These are phyloP conservation scores for Drosophila paulistorum DNA, from an alignment of 1,140 invertebrate species.

Conservation along the genomic window DNA sequence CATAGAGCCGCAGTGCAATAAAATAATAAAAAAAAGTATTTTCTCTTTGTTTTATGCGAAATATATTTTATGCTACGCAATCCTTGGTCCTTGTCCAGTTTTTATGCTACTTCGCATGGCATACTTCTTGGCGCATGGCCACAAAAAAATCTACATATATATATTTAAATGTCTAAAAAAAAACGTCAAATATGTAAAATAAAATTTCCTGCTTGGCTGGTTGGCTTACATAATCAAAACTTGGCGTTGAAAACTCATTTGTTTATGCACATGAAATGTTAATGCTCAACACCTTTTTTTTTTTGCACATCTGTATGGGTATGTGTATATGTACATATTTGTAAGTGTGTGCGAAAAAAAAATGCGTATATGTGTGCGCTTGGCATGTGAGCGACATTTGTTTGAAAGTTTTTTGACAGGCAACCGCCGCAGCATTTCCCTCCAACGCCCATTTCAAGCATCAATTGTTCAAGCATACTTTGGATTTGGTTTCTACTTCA, in stretches of 20 bases:
- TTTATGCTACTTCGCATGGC: conserved; percentile 27
- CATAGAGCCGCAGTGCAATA: conserved; percentile 26
- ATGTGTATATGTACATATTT: conserved; percentile 26
- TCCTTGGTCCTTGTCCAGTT: conserved; percentile 11
- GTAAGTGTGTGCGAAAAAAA: conserved; percentile 18
- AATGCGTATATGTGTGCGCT: conserved; percentile 40
- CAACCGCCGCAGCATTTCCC: conserved; percentile 30
- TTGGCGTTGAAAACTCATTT: conserved; percentile 71
- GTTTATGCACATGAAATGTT: conserved; percentile 76
- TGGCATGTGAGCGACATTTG: conserved; percentile 79
- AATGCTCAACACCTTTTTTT: conserved; percentile 70
- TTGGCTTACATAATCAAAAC: conserved; percentile 70
- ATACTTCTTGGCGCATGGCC: conserved; percentile 22
- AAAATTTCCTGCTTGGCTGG: conserved; percentile 39
- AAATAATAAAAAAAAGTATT: conserved; percentile 32
- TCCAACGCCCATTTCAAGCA: conserved; percentile 21
- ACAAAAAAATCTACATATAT: conserved; percentile 2
- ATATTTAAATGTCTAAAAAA: conserved; percentile 11
- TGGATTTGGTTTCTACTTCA: conserved; percentile 62
- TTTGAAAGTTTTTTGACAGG: conserved; percentile 76
- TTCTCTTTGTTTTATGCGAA: conserved; percentile 39
- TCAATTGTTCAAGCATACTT: conserved; percentile 65
- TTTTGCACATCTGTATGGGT: conserved; percentile 12
- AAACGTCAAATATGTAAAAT: conserved; percentile 24
- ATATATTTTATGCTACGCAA: conserved; percentile 10